Conservation (phyloP, 2,888 invertebrate genomes). For the Phyto melanocephala region DNA sequence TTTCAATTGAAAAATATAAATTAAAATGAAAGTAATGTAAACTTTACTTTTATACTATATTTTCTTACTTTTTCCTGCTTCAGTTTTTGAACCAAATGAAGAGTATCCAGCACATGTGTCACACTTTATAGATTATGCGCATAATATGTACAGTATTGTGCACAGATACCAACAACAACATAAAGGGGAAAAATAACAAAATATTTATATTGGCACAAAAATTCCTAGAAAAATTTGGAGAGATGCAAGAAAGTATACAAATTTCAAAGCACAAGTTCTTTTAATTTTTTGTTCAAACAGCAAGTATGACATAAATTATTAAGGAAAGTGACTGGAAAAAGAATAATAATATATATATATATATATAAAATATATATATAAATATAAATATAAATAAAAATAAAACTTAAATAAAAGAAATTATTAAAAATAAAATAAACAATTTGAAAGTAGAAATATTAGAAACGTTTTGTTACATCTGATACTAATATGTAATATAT, state of each 20-base stretch:
- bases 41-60: neutral
- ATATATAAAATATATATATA: neutral
- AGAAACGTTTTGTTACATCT: too few relatives aligned
- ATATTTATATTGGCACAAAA: neutral
- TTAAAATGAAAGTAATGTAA: too few relatives aligned
- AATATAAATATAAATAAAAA: too few relatives aligned
- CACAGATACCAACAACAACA: conserved; percentile 22
- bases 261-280: neutral
- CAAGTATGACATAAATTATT: conserved; percentile 20
- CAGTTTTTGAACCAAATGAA: conserved; percentile 13
- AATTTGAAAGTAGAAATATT: too few relatives aligned
- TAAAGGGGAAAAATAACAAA: neutral
- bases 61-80: neutral
- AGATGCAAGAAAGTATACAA: conserved; percentile 1
- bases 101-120: conserved; percentile 71
- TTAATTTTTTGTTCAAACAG: neutral
- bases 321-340: neutral
- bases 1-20: too few relatives aligned
- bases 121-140: conserved; percentile 74
- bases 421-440: too few relatives aligned
- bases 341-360: neutral
- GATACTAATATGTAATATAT: too few relatives aligned
- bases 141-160: conserved; percentile 65
- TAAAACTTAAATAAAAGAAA: too few relatives aligned
- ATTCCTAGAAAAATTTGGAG: neutral